phyloP scores from a whole-genome alignment of 2,113 vertebrate species.

The Actenoides lindsayi region DNA sequence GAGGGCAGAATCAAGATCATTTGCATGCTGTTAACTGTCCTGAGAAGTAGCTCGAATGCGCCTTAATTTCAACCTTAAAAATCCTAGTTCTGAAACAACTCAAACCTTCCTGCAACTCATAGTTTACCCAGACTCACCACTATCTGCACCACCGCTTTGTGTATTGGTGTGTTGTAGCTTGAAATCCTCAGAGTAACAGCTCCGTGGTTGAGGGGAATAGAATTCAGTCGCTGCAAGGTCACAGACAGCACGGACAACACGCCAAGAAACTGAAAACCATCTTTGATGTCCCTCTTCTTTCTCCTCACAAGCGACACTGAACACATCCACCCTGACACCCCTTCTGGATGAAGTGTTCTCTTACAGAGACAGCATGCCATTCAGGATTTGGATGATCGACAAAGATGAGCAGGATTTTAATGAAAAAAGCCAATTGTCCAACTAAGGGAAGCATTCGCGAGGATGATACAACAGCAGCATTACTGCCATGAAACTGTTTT shows the following conservation, averaged over 20 bases:
- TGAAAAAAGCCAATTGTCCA: not conserved
- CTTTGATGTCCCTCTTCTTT: not conserved
- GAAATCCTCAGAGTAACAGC: not conserved
- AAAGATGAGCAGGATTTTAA: fast-evolving
- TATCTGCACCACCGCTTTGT: not conserved
- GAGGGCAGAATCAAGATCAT: not conserved
- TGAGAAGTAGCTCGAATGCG: not conserved
- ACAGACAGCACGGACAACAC: not conserved
- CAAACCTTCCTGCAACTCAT: not conserved
- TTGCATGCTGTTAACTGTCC: not conserved
- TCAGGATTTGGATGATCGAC: not conserved
- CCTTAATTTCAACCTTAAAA: not conserved
- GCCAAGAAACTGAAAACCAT: not conserved
- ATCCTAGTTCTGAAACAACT: not conserved
- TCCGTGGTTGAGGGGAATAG: fast-evolving
- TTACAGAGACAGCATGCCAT: not conserved
- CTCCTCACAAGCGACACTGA: not conserved
- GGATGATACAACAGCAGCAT: not conserved
- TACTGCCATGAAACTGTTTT: not conserved
- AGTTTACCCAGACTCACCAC: not conserved
- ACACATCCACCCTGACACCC: not conserved
- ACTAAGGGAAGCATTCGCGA: not conserved
- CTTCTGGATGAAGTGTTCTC: not conserved
- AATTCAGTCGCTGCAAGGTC: not conserved
- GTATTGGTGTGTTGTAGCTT: not conserved